A percentile compares a stretch with the other conserved stretches of the same genome.
These are phyloP conservation scores for Palaemon carinicauda DNA, from an alignment of 1,140 invertebrate species.

Conservation along the genomic window DNA sequence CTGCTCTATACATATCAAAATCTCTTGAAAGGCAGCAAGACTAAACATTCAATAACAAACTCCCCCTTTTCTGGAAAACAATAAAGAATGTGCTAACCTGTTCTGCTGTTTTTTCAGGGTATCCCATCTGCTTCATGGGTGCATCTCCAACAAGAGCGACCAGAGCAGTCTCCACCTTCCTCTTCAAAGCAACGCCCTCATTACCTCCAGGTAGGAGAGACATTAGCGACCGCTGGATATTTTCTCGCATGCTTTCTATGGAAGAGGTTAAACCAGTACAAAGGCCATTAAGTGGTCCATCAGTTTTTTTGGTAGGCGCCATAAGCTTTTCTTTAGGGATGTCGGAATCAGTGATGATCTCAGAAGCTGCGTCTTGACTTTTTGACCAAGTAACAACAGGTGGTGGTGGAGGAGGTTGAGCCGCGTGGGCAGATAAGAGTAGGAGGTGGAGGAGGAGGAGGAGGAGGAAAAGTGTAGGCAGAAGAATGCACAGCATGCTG, in stretches of 20 bases:
- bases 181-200: slow-evolving; percentile 41
- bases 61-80: background rate
- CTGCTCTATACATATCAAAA: too few species aligned
- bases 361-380: background rate
- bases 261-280: background rate
- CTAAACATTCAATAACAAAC: background rate
- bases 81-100: slow-evolving; percentile 29
- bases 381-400: background rate
- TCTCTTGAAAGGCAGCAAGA: background rate
- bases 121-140: slow-evolving; percentile 52
- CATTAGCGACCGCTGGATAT: slow-evolving; percentile 48
- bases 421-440: too few species aligned
- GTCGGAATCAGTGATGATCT: slow-evolving; percentile 5
- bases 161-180: slow-evolving; percentile 47
- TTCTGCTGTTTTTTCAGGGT: slow-evolving; percentile 51
- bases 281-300: background rate
- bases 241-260: slow-evolving; percentile 50
- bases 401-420: too few species aligned
- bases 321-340: slow-evolving; percentile 4
- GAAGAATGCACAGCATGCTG: too few species aligned
- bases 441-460: too few species aligned
- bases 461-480: too few species aligned
- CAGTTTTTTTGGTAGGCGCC: background rate
- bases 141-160: slow-evolving; percentile 49
- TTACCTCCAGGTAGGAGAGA: slow-evolving; percentile 34